Conservation (phyloP, 1,140 invertebrate genomes). For the Rhagoletis zephyria region DNA sequence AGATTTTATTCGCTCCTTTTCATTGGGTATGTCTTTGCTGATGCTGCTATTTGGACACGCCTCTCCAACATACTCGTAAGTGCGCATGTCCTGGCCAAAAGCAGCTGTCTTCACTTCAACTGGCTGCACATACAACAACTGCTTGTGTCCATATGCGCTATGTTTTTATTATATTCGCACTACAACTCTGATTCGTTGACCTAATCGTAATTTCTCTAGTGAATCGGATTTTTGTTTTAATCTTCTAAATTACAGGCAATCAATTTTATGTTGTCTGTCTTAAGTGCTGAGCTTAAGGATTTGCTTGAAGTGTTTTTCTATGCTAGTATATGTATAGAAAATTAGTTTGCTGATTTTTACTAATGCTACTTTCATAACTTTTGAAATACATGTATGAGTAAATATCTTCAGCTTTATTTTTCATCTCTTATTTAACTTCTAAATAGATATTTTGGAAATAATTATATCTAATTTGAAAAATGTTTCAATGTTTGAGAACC, state of each 20-base stretch:
- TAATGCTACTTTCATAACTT: no score
- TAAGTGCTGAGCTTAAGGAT: conserved; percentile 24
- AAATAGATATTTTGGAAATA: no score
- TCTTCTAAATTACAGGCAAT: conserved; percentile 42
- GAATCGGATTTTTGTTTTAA: conserved; percentile 47
- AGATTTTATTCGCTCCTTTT: not conserved
- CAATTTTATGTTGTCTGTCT: conserved; percentile 34
- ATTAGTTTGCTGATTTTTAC: no score
- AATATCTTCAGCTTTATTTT: no score
- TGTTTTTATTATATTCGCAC: not conserved
- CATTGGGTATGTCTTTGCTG: not conserved
- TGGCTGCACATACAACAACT: not conserved
- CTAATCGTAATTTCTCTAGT: conserved; percentile 38
- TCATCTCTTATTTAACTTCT: no score
- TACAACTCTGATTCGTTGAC: conserved; percentile 35
- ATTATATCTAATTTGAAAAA: no score
- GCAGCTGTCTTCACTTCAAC: not conserved
- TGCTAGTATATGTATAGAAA: no score
- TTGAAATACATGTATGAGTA: no score
- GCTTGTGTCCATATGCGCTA: not conserved
- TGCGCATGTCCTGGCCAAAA: conserved; percentile 30
- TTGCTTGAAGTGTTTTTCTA: not conserved
- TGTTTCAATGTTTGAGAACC: no score
- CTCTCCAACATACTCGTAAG: not conserved
- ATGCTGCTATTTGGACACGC: conserved; percentile 18